Base-by-base conservation (phyloP, 2,113 vertebrate genomes). In the Leptobrachium ailaonicum region DNA sequence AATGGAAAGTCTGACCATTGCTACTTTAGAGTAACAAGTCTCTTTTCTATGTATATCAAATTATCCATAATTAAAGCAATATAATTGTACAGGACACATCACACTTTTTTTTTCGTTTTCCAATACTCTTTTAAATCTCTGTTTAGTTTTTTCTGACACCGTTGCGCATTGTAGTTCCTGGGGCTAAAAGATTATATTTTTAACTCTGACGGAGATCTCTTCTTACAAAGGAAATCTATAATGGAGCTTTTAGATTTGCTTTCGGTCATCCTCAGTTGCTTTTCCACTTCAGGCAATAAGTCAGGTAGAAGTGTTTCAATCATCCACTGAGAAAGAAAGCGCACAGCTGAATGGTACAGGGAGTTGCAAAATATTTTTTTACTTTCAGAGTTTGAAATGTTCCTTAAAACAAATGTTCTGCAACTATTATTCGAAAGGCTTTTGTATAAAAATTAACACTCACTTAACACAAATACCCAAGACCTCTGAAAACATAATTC, bases 261-360 rank as follows among this genome's bases (percentile, higher is more conserved):
- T 66, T 63, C 41, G 62, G 44, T 66, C 53, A 75, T 75, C 73
- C 73, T 75, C 41, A 42, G 58, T 44, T 75, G 73, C 44, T 66
- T 75, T 75, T 66, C 63, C 62, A 76, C 74, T 76, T 66, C 62
- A 76, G 60, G 74, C 62, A 53, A 62, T 76, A 76, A 76, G 74
- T 76, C 60, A 76, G 62, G 74, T 66, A 76, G 74, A 63, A 76
- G 74, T 76, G 62, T 76, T 66, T 76, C 74, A 76, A 76, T 76
- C 60, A 76, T 76, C 74, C 50, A 64, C 45, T 50, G 62, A 66
- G 74, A 66, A 64, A 44, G 62, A 76, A 45, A 66, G 45, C 54
- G 43, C 73, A 75, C 73, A 75, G 73, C 73, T 64, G 56, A 75
- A 62, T 75, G 73, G 58, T 75, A 58, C 62, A 63, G 58, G 73